A percentile compares a stretch with the other conserved stretches of the same genome.
phyloP scores from a whole-genome alignment of 2,797 vertebrate species.

The Valencia hispanica region DNA sequence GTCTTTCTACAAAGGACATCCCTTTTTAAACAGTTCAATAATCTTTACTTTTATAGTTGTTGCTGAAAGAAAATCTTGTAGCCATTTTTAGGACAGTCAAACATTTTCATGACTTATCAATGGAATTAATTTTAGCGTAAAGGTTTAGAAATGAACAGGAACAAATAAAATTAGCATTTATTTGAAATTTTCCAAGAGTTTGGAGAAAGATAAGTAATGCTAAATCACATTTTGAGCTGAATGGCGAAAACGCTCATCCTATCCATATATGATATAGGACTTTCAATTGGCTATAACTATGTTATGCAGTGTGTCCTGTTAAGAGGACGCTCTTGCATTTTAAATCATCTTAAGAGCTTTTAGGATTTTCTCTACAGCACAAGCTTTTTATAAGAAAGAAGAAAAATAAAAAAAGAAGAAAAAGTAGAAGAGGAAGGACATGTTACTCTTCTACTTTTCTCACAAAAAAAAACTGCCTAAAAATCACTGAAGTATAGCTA shows the following conservation, averaged over 20 bases:
- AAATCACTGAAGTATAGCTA: too few species aligned
- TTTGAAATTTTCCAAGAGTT: not conserved
- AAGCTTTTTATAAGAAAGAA: not conserved
- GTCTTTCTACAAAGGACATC: too few species aligned
- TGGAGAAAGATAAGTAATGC: not conserved
- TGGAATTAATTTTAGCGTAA: not conserved
- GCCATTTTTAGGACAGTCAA: too few species aligned
- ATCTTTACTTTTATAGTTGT: too few species aligned
- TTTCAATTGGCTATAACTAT: not conserved
- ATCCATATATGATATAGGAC: too few species aligned
- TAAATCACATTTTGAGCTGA: not conserved
- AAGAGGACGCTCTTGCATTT: not conserved
- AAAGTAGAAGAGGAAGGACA: not conserved
- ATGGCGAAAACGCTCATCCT: not conserved
- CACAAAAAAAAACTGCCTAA: not conserved
- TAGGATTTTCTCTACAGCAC: not conserved
- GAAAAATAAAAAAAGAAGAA: not conserved
- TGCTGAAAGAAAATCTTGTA: too few species aligned
- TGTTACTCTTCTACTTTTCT: not conserved
- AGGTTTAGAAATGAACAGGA: not conserved
- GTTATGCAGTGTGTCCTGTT: not conserved
- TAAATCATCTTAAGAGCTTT: not conserved
- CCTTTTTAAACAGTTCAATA: not conserved
- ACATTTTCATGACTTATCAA: not conserved
- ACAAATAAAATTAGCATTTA: not conserved